Evolutionary conservation across 2,888 invertebrate genomes (phyloP).

Genomic region (Norana najaformis): DNA sequence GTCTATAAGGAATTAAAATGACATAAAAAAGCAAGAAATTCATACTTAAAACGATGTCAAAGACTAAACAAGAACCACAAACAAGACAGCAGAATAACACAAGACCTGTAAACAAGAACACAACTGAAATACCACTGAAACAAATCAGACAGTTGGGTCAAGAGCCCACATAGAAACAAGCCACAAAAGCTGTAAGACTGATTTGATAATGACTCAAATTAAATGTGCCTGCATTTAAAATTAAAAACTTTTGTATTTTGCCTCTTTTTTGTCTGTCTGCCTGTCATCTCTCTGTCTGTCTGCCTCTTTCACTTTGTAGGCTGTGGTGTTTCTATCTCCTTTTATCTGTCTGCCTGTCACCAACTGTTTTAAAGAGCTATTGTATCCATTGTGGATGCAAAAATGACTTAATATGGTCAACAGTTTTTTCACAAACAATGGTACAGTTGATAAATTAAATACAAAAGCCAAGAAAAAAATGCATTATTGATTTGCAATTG

Average conservation of each 20-base stretch:
- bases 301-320: background rate
- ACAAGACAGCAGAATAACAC: background rate
- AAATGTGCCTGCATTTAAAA: too few relatives aligned
- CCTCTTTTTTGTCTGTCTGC: background rate
- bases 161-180: background rate
- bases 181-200: background rate
- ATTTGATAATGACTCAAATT: background rate
- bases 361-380: too few relatives aligned
- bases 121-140: background rate
- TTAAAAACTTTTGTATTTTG: background rate
- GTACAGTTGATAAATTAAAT: background rate
- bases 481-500: background rate
- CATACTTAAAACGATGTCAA: background rate
- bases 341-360: too few relatives aligned
- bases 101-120: background rate
- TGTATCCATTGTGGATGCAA: too few relatives aligned
- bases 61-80: too few relatives aligned
- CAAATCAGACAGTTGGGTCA: background rate
- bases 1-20: too few relatives aligned
- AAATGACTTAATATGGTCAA: too few relatives aligned
- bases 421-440: background rate
- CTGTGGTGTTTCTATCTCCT: too few relatives aligned
- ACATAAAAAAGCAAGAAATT: background rate
- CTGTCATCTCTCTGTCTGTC: too few relatives aligned
- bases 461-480: background rate